Evolutionary conservation across 2,888 invertebrate genomes (phyloP), one percentile per base, ranked within the genome.

Genomic region (Acanthosepion esculentum): DNA sequence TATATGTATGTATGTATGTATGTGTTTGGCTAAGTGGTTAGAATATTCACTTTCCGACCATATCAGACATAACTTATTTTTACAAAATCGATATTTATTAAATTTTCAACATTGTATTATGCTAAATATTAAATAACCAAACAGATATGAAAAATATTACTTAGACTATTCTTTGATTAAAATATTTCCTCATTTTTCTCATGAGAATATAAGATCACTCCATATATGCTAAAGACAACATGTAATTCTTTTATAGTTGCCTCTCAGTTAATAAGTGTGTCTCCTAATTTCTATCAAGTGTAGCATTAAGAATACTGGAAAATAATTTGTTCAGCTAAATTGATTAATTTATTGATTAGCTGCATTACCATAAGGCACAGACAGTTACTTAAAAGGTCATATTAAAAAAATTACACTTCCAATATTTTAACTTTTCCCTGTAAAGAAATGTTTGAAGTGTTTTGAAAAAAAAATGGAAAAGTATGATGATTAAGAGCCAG

Each of bases 341-440:
- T n/a, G 78, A 78, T 78, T 78, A n/a, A 78, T 78, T 78, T 78
- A n/a, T n/a, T 78, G 78, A 78, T 78, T 78, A 78, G 78, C n/a
- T n/a, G 78, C n/a, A n/a, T 78, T 78, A 78, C n/a, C 78, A 78
- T 78, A 78, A 78, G 78, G 78, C 78, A 33, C 78, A 78, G 78
- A 78, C 78, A 78, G n/a, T 78, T 78, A 78, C 78, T 78, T 78
- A 78, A 78, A 78, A 78, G 5, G 78, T n/a, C 10, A 78, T 78
- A 78, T 33, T 78, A 15, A 78, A n/a, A 78, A 78, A 78, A 33
- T 78, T 78, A 18, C n/a, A 78, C n/a, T 78, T 78, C 5, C 12
- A 78, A 78, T 78, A 78, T 78, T 78, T 10, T 15, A 33, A 78
- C n/a, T 78, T 78, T 78, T 33, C n/a, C 78, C 18, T n/a, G n/a